phyloP scores from a whole-genome alignment of 2,888 invertebrate species.

The Alviniconcha strummeri region DNA sequence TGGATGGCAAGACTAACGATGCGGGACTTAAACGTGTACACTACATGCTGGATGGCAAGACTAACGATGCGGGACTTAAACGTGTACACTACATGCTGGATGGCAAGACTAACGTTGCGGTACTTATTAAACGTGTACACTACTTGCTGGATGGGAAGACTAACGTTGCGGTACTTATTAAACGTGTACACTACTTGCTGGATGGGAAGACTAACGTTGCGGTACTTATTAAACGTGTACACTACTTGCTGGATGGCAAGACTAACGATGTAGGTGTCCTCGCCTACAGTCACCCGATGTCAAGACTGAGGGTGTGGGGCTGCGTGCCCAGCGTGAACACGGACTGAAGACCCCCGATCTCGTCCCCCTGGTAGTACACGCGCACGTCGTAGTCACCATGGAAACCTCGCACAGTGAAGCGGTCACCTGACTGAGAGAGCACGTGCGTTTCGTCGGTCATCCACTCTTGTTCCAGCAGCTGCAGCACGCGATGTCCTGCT shows the following conservation, averaged over 20 bases:
- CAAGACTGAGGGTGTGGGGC: background rate
- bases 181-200: too few species aligned
- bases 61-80: too few species aligned
- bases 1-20: too few species aligned
- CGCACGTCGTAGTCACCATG: conserved; percentile 45
- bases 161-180: too few species aligned
- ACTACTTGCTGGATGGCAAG: background rate
- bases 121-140: too few species aligned
- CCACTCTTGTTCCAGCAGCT: conserved; percentile 38
- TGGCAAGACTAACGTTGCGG: too few species aligned
- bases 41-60: too few species aligned
- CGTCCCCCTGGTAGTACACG: conserved; percentile 26
- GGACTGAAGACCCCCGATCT: background rate
- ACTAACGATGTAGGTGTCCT: background rate
- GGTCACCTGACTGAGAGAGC: conserved; percentile 20
- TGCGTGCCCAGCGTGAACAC: conserved; percentile 15
- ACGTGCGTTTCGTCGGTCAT: conserved; percentile 35
- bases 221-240: too few species aligned
- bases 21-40: too few species aligned
- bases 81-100: too few species aligned
- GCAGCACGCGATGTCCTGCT: conserved; percentile 33
- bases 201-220: too few species aligned
- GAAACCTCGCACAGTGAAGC: conserved; percentile 42
- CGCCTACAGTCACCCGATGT: background rate
- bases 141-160: too few species aligned